Evolutionary conservation across 2,888 invertebrate species (phyloP).

Genomic region (Mythimna impura): DNA sequence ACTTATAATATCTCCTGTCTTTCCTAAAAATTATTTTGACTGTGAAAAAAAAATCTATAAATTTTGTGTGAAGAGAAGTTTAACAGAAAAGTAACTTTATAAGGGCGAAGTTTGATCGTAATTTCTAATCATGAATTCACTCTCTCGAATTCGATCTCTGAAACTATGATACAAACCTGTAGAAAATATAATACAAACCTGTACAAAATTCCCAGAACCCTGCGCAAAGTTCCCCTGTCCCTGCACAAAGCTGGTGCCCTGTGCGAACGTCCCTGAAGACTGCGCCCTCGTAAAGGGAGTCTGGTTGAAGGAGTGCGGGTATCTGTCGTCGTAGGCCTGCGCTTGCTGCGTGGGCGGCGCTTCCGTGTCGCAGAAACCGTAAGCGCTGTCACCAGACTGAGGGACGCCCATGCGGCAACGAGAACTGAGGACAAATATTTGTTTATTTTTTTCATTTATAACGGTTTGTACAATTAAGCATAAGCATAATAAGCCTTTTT

Average conservation of each 20-base stretch:
- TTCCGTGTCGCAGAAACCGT: constrained; percentile 92
- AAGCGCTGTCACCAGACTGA: constrained; percentile 94
- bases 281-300: constrained; percentile 49
- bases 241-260: constrained; percentile 52
- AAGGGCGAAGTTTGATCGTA: too few species aligned
- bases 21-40: too few species aligned
- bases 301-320: constrained; percentile 58
- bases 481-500: too few species aligned
- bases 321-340: constrained; percentile 70
- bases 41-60: too few species aligned
- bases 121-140: too few species aligned
- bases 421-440: constrained; percentile 75
- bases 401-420: constrained; percentile 92
- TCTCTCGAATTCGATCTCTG: too few species aligned
- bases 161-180: too few species aligned
- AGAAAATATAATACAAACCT: constrained; percentile 33
- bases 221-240: constrained; percentile 53
- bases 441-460: too few species aligned
- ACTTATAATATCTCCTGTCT: too few species aligned
- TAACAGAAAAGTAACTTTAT: too few species aligned
- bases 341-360: constrained; percentile 66
- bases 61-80: too few species aligned
- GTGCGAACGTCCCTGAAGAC: constrained; percentile 61
- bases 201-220: constrained; percentile 54
- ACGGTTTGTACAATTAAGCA: too few species aligned